Base-by-base conservation (phyloP, 2,888 invertebrate species). In the Heliconius ismenius region DNA sequence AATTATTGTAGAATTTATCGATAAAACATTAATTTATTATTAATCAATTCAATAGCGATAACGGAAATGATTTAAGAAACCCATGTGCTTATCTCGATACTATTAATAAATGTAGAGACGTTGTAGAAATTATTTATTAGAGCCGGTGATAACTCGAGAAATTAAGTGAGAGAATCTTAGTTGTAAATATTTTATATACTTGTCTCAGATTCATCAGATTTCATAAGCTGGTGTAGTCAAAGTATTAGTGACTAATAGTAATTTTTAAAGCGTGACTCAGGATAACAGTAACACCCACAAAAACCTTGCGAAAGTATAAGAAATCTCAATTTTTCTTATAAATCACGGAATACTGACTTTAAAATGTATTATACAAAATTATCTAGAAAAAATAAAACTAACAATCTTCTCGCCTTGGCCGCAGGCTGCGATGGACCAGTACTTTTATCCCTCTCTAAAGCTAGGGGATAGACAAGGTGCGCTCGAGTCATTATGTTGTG, bases 381-480 rank as follows among this genome's bases (percentile, higher is more conserved):
- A 67, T 80, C 69, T 75, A 77, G 74, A 78, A 79, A 79, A 75
- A 73, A 64, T 76, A 65, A 58, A 74, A 75, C 65, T 74, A 65
- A 68, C 76, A 78, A 76, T 76, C 79, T 67, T 73, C 78, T 70
- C 75, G 74, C 73, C 65, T 75, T 78, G 73, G 70, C 79, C 75
- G 68, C 75, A 77, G 79, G 79, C 78, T 79, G 68, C 63, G 76
- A 77, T 76, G 77, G 78, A 81, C 78, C 76, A 76, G 76, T 78
- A 73, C 78, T 73, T 79, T 76, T 75, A 76, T 81, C 79, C 77
- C 81, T 79, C 18, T 81, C 81, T 79, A 75, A 74, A 76, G 68
- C 63, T 75, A 78, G 72, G 78, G 76, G 54, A 76, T 79, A 78
- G 81, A 81, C 78, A 79, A 79, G 79, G 79, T 79, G 73, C 73